A percentile compares a stretch with the other conserved stretches of the same genome.
Conservation (phyloP, 2,113 vertebrate species). For the Sitta europaea region DNA sequence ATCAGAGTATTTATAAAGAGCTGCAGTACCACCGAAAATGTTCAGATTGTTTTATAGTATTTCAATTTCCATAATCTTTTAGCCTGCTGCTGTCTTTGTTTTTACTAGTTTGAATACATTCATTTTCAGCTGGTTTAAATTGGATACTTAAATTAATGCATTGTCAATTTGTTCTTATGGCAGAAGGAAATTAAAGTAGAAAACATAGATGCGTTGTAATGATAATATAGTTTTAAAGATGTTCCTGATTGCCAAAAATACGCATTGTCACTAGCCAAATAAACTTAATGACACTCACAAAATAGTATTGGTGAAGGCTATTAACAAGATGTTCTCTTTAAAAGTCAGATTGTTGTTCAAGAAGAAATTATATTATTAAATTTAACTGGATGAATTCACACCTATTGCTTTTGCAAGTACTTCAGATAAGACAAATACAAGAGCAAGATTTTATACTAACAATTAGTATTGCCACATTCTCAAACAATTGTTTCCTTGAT, state of each 20-base stretch:
- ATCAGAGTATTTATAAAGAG: not conserved
- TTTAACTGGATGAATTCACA: slow-evolving; percentile 19
- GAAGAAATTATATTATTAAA: slow-evolving; percentile 29
- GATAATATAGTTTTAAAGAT: slow-evolving; percentile 45
- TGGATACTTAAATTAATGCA: slow-evolving; percentile 70
- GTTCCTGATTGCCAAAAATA: slow-evolving; percentile 35
- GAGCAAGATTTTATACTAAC: not conserved
- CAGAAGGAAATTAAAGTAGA: slow-evolving; percentile 61
- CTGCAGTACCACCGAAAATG: not conserved
- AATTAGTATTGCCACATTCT: slow-evolving; percentile 26
- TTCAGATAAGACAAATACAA: slow-evolving; percentile 45
- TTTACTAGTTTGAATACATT: slow-evolving; percentile 57
- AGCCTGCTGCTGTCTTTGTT: slow-evolving; percentile 46
- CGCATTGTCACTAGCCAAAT: slow-evolving; percentile 12
- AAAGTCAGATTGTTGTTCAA: slow-evolving; percentile 51
- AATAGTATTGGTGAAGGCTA: slow-evolving; percentile 27
- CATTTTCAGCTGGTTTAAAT: slow-evolving; percentile 63
- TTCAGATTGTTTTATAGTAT: slow-evolving; percentile 37
- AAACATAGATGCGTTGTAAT: slow-evolving; percentile 40
- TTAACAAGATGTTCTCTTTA: slow-evolving; percentile 68
- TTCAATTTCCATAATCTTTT: slow-evolving; percentile 61
- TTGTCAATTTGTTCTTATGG: slow-evolving; percentile 64
- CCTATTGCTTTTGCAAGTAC: slow-evolving; percentile 18
- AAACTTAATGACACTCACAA: slow-evolving; percentile 55
- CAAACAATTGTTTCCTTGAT: slow-evolving; percentile 19